These are phyloP conservation scores for Drosophila lowei DNA, from an alignment of 1,140 invertebrate species.

Conservation along the genomic window DNA sequence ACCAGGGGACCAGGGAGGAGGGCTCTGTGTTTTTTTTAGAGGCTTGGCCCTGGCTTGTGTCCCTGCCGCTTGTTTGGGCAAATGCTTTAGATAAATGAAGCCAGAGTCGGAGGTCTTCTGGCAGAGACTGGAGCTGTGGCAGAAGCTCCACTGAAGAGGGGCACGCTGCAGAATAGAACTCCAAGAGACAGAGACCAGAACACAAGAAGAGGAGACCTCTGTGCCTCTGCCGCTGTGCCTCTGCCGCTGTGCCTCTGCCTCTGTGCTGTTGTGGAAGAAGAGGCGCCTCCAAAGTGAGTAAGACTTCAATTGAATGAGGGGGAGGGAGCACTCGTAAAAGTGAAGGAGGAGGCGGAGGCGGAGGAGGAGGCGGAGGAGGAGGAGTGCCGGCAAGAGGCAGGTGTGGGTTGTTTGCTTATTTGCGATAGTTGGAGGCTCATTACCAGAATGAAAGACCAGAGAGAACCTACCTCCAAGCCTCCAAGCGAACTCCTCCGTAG, in stretches of 20 bases:
- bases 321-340: slow-evolving; percentile 44
- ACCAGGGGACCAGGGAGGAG: not conserved
- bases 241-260: slow-evolving; percentile 3
- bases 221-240: not conserved
- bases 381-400: slow-evolving; percentile 21
- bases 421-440: slow-evolving; percentile 71
- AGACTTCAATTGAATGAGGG: slow-evolving; percentile 33
- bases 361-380: slow-evolving; percentile 2
- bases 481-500: not conserved
- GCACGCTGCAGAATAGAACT: too few relatives aligned
- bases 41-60: slow-evolving; percentile 22
- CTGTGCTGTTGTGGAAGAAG: slow-evolving; percentile 13
- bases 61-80: slow-evolving; percentile 23
- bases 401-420: slow-evolving; percentile 55
- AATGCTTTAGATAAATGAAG: slow-evolving; percentile 21
- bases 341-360: slow-evolving; percentile 1
- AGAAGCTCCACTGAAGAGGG: too few relatives aligned
- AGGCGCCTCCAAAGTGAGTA: slow-evolving; percentile 12
- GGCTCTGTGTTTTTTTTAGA: not conserved
- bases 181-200: too few relatives aligned
- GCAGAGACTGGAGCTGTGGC: slow-evolving; percentile 16
- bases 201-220: too few relatives aligned
- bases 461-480: slow-evolving; percentile 9
- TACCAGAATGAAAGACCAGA: slow-evolving; percentile 41
- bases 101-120: slow-evolving; percentile 15